Conservation (phyloP, 2,113 vertebrate genomes). For the Onychostruthus taczanowskii region DNA sequence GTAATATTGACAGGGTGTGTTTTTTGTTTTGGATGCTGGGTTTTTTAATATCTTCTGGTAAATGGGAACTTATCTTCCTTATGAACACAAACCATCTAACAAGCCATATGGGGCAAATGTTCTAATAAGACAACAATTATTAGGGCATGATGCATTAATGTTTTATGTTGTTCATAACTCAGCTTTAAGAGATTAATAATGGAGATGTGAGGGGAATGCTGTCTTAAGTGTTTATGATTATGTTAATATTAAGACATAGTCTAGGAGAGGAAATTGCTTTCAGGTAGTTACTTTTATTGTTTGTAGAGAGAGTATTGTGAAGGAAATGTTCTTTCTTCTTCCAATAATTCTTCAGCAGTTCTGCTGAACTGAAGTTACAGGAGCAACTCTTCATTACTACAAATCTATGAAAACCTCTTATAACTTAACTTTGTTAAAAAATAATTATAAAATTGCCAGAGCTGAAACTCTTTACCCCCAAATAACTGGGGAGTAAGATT, state of each 20-base stretch:
- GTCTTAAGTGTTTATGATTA: slow-evolving; percentile 45
- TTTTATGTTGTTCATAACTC: slow-evolving; percentile 33
- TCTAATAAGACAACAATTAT: background rate
- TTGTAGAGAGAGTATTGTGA: background rate
- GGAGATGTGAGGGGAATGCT: background rate
- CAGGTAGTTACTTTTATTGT: background rate
- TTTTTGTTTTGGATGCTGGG: background rate
- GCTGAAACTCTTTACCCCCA: background rate
- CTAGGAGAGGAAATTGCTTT: background rate
- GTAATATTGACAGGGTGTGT: slow-evolving; percentile 60
- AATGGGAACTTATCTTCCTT: slow-evolving; percentile 55
- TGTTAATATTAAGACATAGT: slow-evolving; percentile 32
- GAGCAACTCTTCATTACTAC: background rate
- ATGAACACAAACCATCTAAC: slow-evolving; percentile 3
- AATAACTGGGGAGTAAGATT: background rate
- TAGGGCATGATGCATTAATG: background rate
- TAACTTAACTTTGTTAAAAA: background rate
- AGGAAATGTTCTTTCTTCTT: background rate
- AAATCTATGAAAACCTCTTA: background rate
- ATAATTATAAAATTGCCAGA: background rate
- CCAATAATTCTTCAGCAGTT: background rate
- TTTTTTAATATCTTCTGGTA: slow-evolving; percentile 69
- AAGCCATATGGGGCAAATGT: slow-evolving; percentile 14
- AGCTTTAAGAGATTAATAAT: slow-evolving; percentile 8
- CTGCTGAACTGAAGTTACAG: background rate